Evolutionary conservation across 2,113 vertebrate genomes (phyloP), one percentile per base, ranked within the genome.

Genomic region (Oncorhynchus kisutch): DNA sequence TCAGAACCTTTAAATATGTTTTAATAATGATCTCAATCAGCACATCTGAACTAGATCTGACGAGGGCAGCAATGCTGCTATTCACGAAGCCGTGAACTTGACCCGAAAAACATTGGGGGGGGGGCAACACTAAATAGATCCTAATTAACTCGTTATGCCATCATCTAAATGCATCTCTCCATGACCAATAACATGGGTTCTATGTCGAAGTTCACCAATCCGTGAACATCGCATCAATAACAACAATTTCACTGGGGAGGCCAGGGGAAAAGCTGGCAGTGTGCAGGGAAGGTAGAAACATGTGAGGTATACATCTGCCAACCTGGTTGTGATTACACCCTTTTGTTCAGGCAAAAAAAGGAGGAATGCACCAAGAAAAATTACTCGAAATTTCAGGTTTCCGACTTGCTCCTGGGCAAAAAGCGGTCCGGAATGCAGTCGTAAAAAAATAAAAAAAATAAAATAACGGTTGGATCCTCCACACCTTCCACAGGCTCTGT

Each of bases 321-420:
- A 88, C 86, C 90, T 89, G 87, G 59, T 76, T 77, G 54, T 71
- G 81, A 78, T 77, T 75, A 57, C 45, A 78, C 2, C 66, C n/a
- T 29, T 64, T 76, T 11, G 27, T 2, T 72, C 49, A 64, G 67
- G 25, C 45, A 81, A 62, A 34, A 39, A 2, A 4, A 62, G 1
- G 8, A 67, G 25, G 25, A 49, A 34, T n/a, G 48, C 45, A 12
- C n/a, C 25, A 25, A 25, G 27, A 22, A 54, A 71, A 1, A 25
- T 51, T 67, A 80, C 16, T 7, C 6, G 49, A 45, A 18, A 74
- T 2, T 74, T 71, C 68, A 39, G 79, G 59, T 27, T 68, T 57
- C 24, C 80, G 75, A 80, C 74, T 76, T 68, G 31, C 68, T 84
- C 73, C 81, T 3, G 12, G 31, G 49, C n/a, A 14, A 51, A 68